phyloP scores from a whole-genome alignment of 1,140 invertebrate genomes.

The Scaptodrosophila lebanonensis region DNA sequence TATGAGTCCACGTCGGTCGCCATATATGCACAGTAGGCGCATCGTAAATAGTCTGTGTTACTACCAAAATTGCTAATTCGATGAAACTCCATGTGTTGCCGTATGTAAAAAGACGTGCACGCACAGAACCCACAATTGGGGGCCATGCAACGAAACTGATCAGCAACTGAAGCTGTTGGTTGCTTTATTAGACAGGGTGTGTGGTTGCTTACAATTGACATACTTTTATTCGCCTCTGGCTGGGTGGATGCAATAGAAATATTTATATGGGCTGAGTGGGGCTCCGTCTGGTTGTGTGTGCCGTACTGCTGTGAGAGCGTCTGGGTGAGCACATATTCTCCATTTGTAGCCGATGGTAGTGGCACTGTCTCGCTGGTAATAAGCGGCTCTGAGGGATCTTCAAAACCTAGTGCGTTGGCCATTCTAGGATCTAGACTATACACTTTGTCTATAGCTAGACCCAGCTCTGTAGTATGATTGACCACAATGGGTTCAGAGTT shows the following conservation, averaged over 20 bases:
- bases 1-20: slow-evolving; percentile 42
- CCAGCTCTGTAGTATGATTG: slow-evolving; percentile 35
- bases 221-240: too few relatives aligned
- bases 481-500: slow-evolving; percentile 12
- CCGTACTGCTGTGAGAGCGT: slow-evolving; percentile 1
- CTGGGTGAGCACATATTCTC: slow-evolving; percentile 28
- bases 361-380: not conserved
- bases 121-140: slow-evolving; percentile 32
- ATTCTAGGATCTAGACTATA: too few relatives aligned
- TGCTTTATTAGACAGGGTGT: too few relatives aligned
- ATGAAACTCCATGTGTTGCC: slow-evolving; percentile 51
- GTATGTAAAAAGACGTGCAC: slow-evolving; percentile 40
- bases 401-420: not conserved
- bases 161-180: not conserved
- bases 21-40: slow-evolving; percentile 35
- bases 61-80: slow-evolving; percentile 26
- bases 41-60: slow-evolving; percentile 25
- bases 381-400: too few relatives aligned
- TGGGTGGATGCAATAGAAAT: slow-evolving; percentile 14
- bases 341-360: not conserved
- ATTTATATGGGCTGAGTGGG: slow-evolving; percentile 23
- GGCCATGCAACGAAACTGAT: slow-evolving; percentile 58
- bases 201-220: too few relatives aligned
- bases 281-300: too few relatives aligned
- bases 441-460: slow-evolving; percentile 38